A percentile compares a stretch with the other conserved stretches of the same genome.
phyloP scores from a whole-genome alignment of 2,797 vertebrate species.

The Lagorchestes hirsutus region DNA sequence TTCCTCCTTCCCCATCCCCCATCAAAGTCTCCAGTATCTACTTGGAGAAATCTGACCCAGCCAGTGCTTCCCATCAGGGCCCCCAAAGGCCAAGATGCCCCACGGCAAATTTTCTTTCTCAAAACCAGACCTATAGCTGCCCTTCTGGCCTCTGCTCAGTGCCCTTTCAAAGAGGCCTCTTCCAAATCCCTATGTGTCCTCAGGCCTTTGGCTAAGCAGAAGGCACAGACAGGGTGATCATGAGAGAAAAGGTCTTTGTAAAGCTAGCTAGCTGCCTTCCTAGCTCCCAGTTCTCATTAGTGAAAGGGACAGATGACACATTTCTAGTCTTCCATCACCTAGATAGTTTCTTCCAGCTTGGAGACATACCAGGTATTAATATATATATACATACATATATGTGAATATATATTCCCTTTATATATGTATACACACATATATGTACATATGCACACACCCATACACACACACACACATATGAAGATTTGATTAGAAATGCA shows the following conservation, averaged over 20 bases:
- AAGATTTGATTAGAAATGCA: not conserved
- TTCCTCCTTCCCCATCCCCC: not conserved
- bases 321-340: not conserved
- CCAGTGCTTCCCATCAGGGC: not conserved
- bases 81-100: not conserved
- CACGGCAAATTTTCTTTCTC: not conserved
- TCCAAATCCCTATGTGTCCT: not conserved
- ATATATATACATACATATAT: too few species aligned
- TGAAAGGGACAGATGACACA: not conserved
- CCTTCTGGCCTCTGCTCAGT: not conserved
- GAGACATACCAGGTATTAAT: not conserved
- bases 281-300: not conserved
- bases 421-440: too few species aligned
- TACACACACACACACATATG: too few species aligned
- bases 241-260: slow-evolving; percentile 3
- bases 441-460: too few species aligned
- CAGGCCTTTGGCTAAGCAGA: not conserved
- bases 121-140: not conserved
- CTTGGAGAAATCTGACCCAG: slow-evolving; percentile 1
- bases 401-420: too few species aligned
- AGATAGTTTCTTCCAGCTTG: not conserved
- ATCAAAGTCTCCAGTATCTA: not conserved
- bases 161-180: not conserved
- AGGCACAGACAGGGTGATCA: not conserved
- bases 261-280: not conserved